phyloP scores from a whole-genome alignment of 2,888 invertebrate species.

The Drosophila ustulata region DNA sequence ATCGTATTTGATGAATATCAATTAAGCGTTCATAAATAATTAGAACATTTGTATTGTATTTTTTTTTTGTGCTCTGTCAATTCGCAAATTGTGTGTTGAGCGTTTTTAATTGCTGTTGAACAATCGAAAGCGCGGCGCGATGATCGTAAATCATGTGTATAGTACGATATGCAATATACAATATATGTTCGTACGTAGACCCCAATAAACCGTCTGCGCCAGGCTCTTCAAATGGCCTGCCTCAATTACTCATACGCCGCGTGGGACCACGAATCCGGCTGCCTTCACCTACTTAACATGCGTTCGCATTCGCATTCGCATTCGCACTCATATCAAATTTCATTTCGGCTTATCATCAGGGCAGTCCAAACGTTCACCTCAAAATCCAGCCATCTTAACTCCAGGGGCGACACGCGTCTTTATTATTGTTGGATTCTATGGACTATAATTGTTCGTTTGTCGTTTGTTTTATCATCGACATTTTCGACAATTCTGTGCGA shows the following conservation, averaged over 20 bases:
- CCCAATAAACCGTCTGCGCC: constrained; percentile 19
- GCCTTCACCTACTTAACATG: constrained; percentile 30
- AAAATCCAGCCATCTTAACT: neutral
- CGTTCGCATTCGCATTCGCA: neutral
- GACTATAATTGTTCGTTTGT: constrained; percentile 6
- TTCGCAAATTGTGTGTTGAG: constrained; percentile 10
- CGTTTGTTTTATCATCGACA: neutral
- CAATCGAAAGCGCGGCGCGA: constrained; percentile 2
- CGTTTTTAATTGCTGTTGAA: constrained; percentile 32
- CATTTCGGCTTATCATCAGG: constrained; percentile 7
- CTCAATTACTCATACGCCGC: constrained; percentile 54
- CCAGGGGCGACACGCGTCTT: constrained; percentile 21
- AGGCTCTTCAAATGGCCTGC: constrained; percentile 13
- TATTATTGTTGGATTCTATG: neutral
- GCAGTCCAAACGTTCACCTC: neutral
- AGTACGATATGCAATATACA: neutral
- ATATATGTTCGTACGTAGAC: neutral
- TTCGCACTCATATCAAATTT: neutral
- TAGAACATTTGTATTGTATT: constrained; percentile 18
- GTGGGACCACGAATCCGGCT: constrained; percentile 20
- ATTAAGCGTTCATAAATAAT: constrained; percentile 59
- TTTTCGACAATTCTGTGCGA: constrained; percentile 10
- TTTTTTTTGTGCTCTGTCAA: constrained; percentile 14
- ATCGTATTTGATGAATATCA: constrained; percentile 59
- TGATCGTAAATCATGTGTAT: constrained; percentile 31